A percentile compares a stretch with the other conserved stretches of the same genome.
phyloP scores from a whole-genome alignment of 2,888 invertebrate species.

The Lithophane semibrunnea region DNA sequence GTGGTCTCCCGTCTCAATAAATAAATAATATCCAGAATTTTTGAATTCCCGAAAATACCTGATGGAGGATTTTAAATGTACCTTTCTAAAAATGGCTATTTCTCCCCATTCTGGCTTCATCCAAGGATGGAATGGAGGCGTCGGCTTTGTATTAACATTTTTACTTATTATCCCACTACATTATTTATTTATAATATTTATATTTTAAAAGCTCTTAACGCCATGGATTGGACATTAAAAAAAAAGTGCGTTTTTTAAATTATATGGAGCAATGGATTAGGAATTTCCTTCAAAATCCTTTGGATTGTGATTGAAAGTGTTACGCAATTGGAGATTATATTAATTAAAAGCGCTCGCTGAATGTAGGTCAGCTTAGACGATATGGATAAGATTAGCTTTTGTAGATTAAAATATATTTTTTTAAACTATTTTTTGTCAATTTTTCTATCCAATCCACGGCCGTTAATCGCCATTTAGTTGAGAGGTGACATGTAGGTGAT shows the following conservation, averaged over 20 bases:
- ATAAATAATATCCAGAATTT: background rate
- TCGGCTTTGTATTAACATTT: conserved; percentile 67
- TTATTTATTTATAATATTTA: conserved; percentile 63
- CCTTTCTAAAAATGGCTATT: background rate
- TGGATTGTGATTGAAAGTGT: background rate
- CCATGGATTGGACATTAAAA: conserved; percentile 17
- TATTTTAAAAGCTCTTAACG: conserved; percentile 33
- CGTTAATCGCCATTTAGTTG: conserved; percentile 70
- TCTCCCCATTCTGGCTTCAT: conserved; percentile 28
- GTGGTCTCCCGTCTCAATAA: background rate
- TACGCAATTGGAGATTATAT: background rate
- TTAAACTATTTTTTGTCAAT: background rate
- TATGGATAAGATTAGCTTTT: no score
- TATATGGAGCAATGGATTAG: background rate
- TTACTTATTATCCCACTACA: conserved; percentile 70
- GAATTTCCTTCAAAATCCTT: background rate
- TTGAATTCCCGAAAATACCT: background rate
- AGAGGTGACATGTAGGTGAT: conserved; percentile 92
- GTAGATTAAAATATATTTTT: no score
- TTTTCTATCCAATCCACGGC: conserved; percentile 7
- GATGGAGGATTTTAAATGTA: background rate
- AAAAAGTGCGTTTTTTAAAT: background rate
- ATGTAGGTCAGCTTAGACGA: no score
- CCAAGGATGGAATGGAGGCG: conserved; percentile 61
- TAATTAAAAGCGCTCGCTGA: no score